Conservation (phyloP, 2,113 vertebrate species). For the Tragelaphus scriptus region DNA sequence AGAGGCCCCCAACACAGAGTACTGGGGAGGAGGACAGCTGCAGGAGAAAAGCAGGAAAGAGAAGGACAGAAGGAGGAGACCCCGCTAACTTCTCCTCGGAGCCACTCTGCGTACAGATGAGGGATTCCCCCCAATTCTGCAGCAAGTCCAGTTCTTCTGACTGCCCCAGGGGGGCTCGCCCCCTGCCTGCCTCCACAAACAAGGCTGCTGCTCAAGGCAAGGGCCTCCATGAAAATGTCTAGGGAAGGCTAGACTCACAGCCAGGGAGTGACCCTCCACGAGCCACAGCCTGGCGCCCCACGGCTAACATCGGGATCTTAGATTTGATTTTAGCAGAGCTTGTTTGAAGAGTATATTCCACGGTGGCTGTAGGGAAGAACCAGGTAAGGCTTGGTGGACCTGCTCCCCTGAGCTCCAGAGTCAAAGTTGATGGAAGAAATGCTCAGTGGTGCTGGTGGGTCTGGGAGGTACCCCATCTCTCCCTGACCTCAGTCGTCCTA, state of each 20-base stretch:
- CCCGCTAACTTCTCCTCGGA: neutral
- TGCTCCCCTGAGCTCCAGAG: neutral
- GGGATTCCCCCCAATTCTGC: neutral
- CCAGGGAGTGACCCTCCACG: neutral
- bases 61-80: neutral
- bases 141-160: neutral
- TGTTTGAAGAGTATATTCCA: neutral
- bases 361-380: neutral
- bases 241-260: neutral
- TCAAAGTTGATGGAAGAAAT: neutral
- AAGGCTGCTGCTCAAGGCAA: neutral
- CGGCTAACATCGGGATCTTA: rapidly evolving
- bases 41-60: neutral
- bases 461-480: rapidly evolving
- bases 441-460: neutral
- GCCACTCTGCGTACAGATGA: neutral
- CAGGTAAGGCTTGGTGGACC: neutral
- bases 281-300: neutral
- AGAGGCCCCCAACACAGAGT: neutral
- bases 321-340: neutral
- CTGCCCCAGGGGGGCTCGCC: neutral
- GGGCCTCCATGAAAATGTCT: neutral
- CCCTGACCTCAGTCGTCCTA: slow-evolving; percentile 55
- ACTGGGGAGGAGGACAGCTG: rapidly evolving
- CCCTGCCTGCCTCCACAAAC: neutral